Evolutionary conservation across 1,140 invertebrate species (phyloP).

Genomic region (Epicauta chinensis): DNA sequence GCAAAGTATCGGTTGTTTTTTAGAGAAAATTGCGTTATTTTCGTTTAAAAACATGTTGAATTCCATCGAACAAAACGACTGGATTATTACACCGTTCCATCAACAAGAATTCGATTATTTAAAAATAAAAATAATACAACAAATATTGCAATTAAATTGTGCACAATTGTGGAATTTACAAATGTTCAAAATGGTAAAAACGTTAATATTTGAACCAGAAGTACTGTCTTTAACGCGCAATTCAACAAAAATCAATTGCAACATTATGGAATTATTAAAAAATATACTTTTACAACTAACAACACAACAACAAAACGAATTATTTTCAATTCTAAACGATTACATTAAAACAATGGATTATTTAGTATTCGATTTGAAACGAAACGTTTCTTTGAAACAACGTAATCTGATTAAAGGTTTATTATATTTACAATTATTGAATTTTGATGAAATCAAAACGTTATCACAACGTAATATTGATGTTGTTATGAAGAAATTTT

Average conservation of each 20-base stretch:
- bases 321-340: no score
- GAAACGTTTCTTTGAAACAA: slow-evolving; percentile 19
- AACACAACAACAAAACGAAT: no score
- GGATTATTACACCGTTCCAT: slow-evolving; percentile 19
- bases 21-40: slow-evolving; percentile 18
- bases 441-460: neutral
- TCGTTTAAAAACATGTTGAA: slow-evolving; percentile 14
- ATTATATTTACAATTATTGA: neutral
- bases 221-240: slow-evolving; percentile 10
- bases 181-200: slow-evolving; percentile 8
- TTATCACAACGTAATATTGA: neutral
- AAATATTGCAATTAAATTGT: slow-evolving; percentile 3
- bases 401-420: slow-evolving; percentile 18
- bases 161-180: slow-evolving; percentile 21
- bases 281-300: neutral
- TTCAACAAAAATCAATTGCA: neutral
- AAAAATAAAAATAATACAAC: slow-evolving; percentile 17
- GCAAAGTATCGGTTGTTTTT: slow-evolving; percentile 18
- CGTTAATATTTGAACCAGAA: slow-evolving; percentile 14
- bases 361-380: slow-evolving; percentile 21
- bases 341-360: no score
- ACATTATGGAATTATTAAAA: neutral
- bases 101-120: slow-evolving; percentile 18
- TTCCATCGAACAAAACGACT: slow-evolving; percentile 9
- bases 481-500: slow-evolving; percentile 1